phyloP scores from a whole-genome alignment of 2,797 vertebrate species.

The Spheniscus humboldti region DNA sequence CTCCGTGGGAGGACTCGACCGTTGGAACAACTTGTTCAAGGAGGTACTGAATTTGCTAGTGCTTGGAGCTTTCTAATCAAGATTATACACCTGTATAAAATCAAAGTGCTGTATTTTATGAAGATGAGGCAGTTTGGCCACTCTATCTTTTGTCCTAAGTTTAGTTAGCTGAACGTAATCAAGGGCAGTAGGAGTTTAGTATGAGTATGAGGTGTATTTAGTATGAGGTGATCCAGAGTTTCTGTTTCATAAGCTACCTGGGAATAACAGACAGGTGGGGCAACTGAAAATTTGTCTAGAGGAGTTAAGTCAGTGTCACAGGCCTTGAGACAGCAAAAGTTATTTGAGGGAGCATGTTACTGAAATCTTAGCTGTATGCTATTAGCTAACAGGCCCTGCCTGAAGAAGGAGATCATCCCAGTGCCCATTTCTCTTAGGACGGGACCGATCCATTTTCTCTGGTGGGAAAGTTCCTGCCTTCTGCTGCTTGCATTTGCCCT shows the following conservation, averaged over 20 bases:
- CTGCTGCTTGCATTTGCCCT: not conserved
- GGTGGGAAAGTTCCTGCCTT: not conserved
- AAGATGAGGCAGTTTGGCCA: not conserved
- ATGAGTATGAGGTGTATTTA: no score
- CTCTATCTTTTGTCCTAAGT: not conserved
- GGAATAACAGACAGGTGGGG: not conserved
- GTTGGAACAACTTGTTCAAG: not conserved
- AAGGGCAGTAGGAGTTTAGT: not conserved
- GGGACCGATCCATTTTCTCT: not conserved
- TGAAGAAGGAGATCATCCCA: not conserved
- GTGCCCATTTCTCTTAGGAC: not conserved
- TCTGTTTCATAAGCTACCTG: not conserved
- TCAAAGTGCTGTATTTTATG: not conserved
- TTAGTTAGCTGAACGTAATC: not conserved
- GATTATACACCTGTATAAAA: not conserved
- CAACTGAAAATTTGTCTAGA: not conserved
- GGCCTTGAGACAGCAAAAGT: not conserved
- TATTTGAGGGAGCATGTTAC: not conserved
- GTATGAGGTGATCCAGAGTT: not conserved
- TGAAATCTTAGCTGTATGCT: not conserved
- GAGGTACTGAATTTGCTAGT: not conserved
- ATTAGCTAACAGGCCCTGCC: not conserved
- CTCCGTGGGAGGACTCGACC: not conserved
- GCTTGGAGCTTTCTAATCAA: not conserved
- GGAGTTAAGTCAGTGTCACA: not conserved